phyloP scores from a whole-genome alignment of 2,797 vertebrate genomes.

The Malacoraja senta region DNA sequence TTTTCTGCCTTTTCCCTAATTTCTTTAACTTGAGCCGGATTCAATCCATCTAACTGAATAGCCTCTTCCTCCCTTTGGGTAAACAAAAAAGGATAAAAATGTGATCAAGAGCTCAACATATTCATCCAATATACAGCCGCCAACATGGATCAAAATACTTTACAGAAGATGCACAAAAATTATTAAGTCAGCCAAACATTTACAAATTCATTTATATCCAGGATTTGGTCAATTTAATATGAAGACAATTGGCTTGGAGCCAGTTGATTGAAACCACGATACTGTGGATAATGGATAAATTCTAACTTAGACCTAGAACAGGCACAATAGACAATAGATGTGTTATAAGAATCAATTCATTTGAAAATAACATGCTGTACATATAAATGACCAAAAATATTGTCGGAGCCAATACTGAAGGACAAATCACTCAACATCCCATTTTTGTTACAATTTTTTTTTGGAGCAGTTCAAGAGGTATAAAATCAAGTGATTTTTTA shows the following conservation, averaged over 20 bases:
- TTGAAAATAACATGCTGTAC: neutral
- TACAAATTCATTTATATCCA: neutral
- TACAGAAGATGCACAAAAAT: too few species aligned
- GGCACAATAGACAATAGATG: neutral
- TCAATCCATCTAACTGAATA: slow-evolving; percentile 91
- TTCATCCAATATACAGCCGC: too few species aligned
- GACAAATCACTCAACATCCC: neutral
- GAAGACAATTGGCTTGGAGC: neutral
- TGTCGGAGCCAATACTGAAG: neutral
- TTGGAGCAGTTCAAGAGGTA: neutral
- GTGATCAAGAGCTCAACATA: too few species aligned
- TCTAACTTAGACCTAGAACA: neutral
- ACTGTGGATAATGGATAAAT: neutral
- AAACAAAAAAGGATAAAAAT: neutral
- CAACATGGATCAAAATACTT: too few species aligned
- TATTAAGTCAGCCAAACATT: too few species aligned
- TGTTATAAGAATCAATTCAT: neutral
- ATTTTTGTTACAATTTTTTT: neutral
- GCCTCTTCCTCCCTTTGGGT: slow-evolving; percentile 85
- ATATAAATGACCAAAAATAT: neutral
- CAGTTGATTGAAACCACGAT: neutral
- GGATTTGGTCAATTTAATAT: neutral
- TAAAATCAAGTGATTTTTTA: neutral
- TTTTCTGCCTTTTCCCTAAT: slow-evolving; percentile 93
- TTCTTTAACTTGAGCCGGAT: slow-evolving; percentile 93